Conservation (phyloP, 2,888 invertebrate species). For the Hydrotaea cyrtoneurina region DNA sequence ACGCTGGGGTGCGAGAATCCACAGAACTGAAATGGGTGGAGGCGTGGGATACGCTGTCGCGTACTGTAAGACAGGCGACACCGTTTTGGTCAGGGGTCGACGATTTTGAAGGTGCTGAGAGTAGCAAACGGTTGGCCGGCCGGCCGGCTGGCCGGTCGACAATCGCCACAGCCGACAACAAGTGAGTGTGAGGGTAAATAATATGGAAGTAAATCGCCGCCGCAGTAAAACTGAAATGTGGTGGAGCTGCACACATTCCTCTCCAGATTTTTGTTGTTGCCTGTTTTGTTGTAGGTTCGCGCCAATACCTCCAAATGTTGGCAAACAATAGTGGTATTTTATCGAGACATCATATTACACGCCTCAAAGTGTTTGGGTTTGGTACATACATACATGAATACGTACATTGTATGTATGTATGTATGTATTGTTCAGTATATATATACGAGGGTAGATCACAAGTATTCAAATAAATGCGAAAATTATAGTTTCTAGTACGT, state of each 20-base stretch:
- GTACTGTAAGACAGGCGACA: conserved; percentile 62
- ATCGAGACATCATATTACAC: conserved; percentile 81
- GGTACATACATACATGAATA: too few relatives aligned
- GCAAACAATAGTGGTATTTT: conserved; percentile 80
- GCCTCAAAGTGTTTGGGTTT: conserved; percentile 78
- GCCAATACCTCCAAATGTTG: conserved; percentile 60
- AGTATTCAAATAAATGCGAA: not conserved
- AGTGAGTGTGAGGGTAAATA: conserved; percentile 43
- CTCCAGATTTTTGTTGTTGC: conserved; percentile 9
- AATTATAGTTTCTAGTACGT: too few relatives aligned
- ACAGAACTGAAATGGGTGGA: conserved; percentile 64
- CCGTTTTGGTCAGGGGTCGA: conserved; percentile 67
- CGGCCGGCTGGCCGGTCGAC: not conserved
- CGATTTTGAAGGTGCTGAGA: conserved; percentile 64
- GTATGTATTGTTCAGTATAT: too few relatives aligned
- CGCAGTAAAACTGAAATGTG: conserved; percentile 14
- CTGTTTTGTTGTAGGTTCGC: conserved; percentile 28
- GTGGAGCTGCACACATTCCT: conserved; percentile 29
- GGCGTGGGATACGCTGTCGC: conserved; percentile 68
- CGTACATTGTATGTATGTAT: conserved; percentile 70
- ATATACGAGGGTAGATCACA: not conserved
- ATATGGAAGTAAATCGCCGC: conserved; percentile 2
- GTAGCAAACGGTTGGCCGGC: conserved; percentile 43
- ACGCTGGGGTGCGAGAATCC: conserved; percentile 66
- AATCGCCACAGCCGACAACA: conserved; percentile 11